Percentiles rank a stretch among this genome's conserved stretches.
These are phyloP conservation scores for Amphiprion clarkii DNA, from an alignment of 2,797 vertebrate genomes.

Conservation along the genomic window DNA sequence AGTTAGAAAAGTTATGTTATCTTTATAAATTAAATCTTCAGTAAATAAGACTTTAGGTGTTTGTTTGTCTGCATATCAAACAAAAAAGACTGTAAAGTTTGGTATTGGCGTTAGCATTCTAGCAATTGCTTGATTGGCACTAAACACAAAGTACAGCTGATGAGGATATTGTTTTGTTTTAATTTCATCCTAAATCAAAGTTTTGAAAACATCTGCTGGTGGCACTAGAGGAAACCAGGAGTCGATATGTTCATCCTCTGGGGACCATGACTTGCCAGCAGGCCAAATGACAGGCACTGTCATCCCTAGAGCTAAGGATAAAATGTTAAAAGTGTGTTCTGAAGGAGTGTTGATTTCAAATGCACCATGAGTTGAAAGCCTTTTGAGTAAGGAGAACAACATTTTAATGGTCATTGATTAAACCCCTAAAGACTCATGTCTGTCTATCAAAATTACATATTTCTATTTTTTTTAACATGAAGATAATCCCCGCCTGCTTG, in stretches of 20 bases:
- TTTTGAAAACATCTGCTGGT: not conserved
- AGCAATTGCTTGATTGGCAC: not conserved
- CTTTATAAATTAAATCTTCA: not conserved
- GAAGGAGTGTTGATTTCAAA: not conserved
- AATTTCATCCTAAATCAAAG: not conserved
- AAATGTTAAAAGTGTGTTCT: too few relatives aligned
- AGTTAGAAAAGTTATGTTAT: too few relatives aligned
- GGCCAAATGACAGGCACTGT: not conserved
- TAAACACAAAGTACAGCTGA: not conserved
- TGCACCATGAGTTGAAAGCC: not conserved
- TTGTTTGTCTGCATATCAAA: slow-evolving; percentile 4
- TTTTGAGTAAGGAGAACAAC: not conserved
- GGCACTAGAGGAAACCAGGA: not conserved
- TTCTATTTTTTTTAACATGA: too few relatives aligned
- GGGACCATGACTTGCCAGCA: not conserved
- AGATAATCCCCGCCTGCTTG: too few relatives aligned
- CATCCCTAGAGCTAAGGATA: too few relatives aligned
- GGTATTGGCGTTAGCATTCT: not conserved
- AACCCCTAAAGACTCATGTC: too few relatives aligned
- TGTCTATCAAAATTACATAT: too few relatives aligned
- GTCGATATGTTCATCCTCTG: not conserved
- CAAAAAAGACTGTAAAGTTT: not conserved
- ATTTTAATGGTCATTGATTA: too few relatives aligned
- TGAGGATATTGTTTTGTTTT: not conserved
- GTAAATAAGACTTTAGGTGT: not conserved